Percentiles rank a stretch among this genome's conserved stretches.
Conservation (phyloP, 2,113 vertebrate species). For the Sialia sialis region DNA sequence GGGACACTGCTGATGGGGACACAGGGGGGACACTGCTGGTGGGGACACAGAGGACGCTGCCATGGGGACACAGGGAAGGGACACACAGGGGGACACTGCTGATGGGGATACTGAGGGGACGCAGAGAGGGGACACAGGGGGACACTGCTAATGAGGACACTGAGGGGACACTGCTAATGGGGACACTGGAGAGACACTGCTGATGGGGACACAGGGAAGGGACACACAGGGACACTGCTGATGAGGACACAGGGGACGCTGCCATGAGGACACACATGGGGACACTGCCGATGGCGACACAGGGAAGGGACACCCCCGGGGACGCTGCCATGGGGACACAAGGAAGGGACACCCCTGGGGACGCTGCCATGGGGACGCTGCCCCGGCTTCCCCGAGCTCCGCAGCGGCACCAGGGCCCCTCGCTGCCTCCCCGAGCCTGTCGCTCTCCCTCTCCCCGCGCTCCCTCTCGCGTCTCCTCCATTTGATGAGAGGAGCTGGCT, state of each 20-base stretch:
- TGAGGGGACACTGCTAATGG: background rate
- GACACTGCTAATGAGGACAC: no score
- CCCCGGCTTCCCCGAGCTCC: background rate
- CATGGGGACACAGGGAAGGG: no score
- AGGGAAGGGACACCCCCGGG: no score
- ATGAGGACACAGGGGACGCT: background rate
- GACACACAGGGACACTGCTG: no score
- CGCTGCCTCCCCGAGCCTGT: background rate
- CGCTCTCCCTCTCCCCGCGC: background rate
- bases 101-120: no score
- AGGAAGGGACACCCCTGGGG: no score
- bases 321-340: background rate
- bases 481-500: constrained; percentile 81
- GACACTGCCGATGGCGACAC: background rate
- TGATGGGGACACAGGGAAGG: no score
- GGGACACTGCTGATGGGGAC: no score
- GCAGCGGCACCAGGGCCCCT: background rate
- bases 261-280: background rate
- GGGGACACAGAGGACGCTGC: background rate
- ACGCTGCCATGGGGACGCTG: background rate
- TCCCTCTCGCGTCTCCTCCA: background rate
- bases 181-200: background rate
- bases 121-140: no score
- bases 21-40: no score
- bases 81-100: background rate